These are phyloP conservation scores for Synergus umbraculus DNA, from an alignment of 2,888 invertebrate genomes.

Conservation along the genomic window DNA sequence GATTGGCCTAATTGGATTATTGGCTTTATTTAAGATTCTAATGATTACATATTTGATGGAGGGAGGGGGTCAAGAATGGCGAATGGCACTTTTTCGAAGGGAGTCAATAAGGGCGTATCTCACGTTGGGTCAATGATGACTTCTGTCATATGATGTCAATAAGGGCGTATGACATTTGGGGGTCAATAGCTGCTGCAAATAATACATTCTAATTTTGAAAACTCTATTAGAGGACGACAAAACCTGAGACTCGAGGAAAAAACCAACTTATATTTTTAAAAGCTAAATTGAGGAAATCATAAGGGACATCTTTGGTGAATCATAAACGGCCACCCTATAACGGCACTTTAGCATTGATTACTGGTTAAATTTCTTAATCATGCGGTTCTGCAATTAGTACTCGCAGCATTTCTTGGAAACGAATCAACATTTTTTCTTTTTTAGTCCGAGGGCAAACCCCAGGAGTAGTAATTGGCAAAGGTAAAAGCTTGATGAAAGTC, in stretches of 20 bases:
- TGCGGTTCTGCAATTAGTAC: constrained; percentile 20
- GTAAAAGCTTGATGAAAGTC: constrained; percentile 29
- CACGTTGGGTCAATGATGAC: too few species aligned
- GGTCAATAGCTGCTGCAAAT: neutral
- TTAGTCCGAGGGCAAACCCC: neutral
- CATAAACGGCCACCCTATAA: constrained; percentile 21
- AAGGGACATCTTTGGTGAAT: constrained; percentile 18
- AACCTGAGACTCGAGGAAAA: neutral
- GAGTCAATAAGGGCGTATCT: too few species aligned
- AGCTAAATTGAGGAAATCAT: constrained; percentile 19
- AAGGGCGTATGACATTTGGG: too few species aligned
- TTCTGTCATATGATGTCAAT: too few species aligned
- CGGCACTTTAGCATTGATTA: constrained; percentile 32
- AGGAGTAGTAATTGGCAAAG: constrained; percentile 36
- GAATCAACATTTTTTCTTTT: neutral
- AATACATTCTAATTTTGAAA: neutral
- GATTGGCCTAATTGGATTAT: too few species aligned
- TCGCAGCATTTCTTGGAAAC: constrained; percentile 12
- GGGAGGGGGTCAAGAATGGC: too few species aligned
- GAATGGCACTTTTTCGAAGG: too few species aligned
- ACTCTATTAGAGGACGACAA: constrained; percentile 6
- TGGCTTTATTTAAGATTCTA: too few species aligned
- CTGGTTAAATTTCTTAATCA: constrained; percentile 27
- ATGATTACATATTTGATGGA: too few species aligned
- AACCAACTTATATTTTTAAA: constrained; percentile 10